These are phyloP conservation scores for Enteromius afrohamiltoni DNA, from an alignment of 2,797 vertebrate species.

Conservation along the genomic window DNA sequence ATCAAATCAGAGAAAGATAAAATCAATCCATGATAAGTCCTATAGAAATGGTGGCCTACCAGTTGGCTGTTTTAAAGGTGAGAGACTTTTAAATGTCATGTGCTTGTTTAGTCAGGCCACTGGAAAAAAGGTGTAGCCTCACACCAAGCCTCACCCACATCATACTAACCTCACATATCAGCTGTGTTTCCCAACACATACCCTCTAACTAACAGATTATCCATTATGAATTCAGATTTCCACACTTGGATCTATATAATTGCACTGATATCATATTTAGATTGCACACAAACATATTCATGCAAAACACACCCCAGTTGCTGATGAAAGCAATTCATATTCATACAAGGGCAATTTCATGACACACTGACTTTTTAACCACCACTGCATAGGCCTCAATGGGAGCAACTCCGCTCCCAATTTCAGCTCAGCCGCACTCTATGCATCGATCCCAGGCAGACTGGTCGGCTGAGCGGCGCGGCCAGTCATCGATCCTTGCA, in stretches of 20 bases:
- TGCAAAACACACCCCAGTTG: conserved; percentile 6
- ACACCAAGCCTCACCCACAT: conserved; percentile 1
- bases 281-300: not conserved
- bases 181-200: conserved; percentile 8
- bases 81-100: conserved; percentile 29
- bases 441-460: conserved; percentile 59
- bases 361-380: conserved; percentile 51
- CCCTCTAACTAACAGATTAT: conserved; percentile 1
- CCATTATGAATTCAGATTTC: not conserved
- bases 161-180: not conserved
- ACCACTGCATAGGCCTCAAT: conserved; percentile 51
- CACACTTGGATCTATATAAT: not conserved
- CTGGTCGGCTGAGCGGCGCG: conserved; percentile 62
- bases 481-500: conserved; percentile 61
- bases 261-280: conserved; percentile 4
- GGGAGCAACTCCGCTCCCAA: conserved; percentile 58
- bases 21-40: conserved; percentile 54
- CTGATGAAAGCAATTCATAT: conserved; percentile 30
- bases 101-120: conserved; percentile 19
- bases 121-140: conserved; percentile 14
- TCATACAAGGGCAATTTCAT: conserved; percentile 30
- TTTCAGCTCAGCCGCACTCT: conserved; percentile 61
- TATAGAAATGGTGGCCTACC: conserved; percentile 37
- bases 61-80: conserved; percentile 18
- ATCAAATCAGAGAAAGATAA: conserved; percentile 58